Base-by-base conservation (phyloP, 2,888 invertebrate species). In the Zonitis immaculata region DNA sequence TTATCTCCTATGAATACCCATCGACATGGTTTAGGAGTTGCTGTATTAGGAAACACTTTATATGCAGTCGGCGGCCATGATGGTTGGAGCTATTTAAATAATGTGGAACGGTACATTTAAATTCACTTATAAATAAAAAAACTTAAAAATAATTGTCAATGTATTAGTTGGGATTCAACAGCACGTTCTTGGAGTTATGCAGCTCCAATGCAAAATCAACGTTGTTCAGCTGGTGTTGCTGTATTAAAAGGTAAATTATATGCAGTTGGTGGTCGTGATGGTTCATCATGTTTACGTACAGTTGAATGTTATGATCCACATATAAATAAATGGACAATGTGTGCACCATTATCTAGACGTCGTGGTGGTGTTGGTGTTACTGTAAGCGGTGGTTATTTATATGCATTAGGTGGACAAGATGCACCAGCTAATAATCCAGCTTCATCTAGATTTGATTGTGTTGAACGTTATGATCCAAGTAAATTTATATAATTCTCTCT, bases 51-150 rank as follows among this genome's bases (percentile, higher is more conserved):
- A 64, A 88, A 91, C 0, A 92, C 94, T 0, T 80, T 96, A 53
- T 96, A 96, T 77, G 95, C 95, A 0, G 92, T 95, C 3, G 95
- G 96, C 1, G 96, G 96, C 0, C 95, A 95, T 71, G 95, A 96
- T 74, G 95, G 94, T 14, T 93, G 93, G 93, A 93, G 93, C 68
- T 95, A 95, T 73, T 80, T 95, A 42, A 94, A 91, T 73, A 92
- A 94, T 0, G 95, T 95, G 0, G 96, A 96, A 78, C 80, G 87
- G 75, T 80, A n/a, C n/a, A n/a, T n/a, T n/a, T n/a, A n/a, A n/a
- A n/a, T n/a, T n/a, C n/a, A n/a, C n/a, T n/a, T n/a, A n/a, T n/a
- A n/a, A n/a, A n/a, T n/a, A n/a, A n/a, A n/a, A n/a, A n/a, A n/a
- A n/a, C n/a, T n/a, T n/a, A n/a, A n/a, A n/a, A 22, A 3, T 4